Percentiles rank a stretch among this genome's conserved stretches.
phyloP scores from a whole-genome alignment of 2,888 invertebrate genomes.

The Mesorhabditis belari region DNA sequence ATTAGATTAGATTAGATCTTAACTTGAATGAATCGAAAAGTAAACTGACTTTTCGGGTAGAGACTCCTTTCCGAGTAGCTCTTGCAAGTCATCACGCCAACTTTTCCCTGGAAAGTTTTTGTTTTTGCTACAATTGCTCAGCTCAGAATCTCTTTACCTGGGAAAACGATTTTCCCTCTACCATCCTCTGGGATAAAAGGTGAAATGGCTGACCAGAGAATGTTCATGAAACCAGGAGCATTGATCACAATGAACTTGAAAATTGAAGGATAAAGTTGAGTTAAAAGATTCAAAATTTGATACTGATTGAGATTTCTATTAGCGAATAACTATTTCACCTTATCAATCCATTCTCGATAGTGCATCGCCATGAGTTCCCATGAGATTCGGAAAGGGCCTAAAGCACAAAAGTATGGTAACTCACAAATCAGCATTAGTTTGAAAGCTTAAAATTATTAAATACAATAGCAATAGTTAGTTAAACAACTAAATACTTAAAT shows the following conservation, averaged over 20 bases:
- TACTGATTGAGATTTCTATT: too few relatives aligned
- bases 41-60: slow-evolving; percentile 27
- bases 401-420: too few relatives aligned
- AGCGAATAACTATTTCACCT: too few relatives aligned
- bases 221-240: slow-evolving; percentile 31
- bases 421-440: too few relatives aligned
- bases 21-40: too few relatives aligned
- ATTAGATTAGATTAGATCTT: too few relatives aligned
- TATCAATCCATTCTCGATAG: slow-evolving; percentile 35
- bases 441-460: too few relatives aligned
- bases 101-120: slow-evolving; percentile 6
- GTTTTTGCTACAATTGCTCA: neutral
- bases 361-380: slow-evolving; percentile 33
- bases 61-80: slow-evolving; percentile 21
- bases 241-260: slow-evolving; percentile 33
- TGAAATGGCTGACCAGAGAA: slow-evolving; percentile 25
- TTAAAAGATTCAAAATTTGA: too few relatives aligned
- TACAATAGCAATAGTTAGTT: too few relatives aligned
- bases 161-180: slow-evolving; percentile 18
- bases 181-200: slow-evolving; percentile 30
- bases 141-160: slow-evolving; percentile 1
- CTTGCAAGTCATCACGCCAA: slow-evolving; percentile 28
- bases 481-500: too few relatives aligned
- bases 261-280: neutral
- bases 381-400: slow-evolving; percentile 33